Evolutionary conservation across 2,888 invertebrate genomes (phyloP).

Genomic region (Melanophora roralis): DNA sequence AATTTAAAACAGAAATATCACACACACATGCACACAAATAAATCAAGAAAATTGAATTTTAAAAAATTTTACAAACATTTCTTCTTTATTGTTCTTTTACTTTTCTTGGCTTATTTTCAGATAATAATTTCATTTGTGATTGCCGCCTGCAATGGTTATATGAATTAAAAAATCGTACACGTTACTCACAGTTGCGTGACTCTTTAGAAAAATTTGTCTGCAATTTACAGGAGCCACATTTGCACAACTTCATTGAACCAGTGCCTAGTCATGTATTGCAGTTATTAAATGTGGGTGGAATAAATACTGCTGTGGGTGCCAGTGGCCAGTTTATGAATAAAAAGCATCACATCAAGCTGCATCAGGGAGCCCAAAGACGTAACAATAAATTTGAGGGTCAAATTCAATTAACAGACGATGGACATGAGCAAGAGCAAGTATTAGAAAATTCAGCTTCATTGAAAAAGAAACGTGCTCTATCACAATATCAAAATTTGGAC

Average conservation of each 20-base stretch:
- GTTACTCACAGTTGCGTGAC: slow-evolving; percentile 83
- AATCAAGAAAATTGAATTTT: neutral
- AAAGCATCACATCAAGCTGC: slow-evolving; percentile 64
- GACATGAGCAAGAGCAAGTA: slow-evolving; percentile 65
- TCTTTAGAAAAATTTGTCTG: slow-evolving; percentile 85
- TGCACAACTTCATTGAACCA: slow-evolving; percentile 71
- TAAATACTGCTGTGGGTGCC: slow-evolving; percentile 61
- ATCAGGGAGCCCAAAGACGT: slow-evolving; percentile 61
- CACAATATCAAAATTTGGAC: slow-evolving; percentile 45
- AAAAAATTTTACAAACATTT: slow-evolving; percentile 16
- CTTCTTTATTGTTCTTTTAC: slow-evolving; percentile 48
- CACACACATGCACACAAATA: too few relatives aligned
- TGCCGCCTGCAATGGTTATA: slow-evolving; percentile 90
- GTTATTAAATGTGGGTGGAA: slow-evolving; percentile 69
- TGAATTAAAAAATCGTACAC: slow-evolving; percentile 82
- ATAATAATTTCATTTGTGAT: slow-evolving; percentile 89
- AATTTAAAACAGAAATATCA: slow-evolving; percentile 7
- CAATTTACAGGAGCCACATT: slow-evolving; percentile 79
- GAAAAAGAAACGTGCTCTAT: slow-evolving; percentile 56
- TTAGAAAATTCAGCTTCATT: slow-evolving; percentile 62
- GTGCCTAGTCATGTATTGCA: slow-evolving; percentile 71
- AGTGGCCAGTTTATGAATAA: slow-evolving; percentile 60
- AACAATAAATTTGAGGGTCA: slow-evolving; percentile 62
- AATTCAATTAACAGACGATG: slow-evolving; percentile 66
- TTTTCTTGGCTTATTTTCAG: slow-evolving; percentile 79